Evolutionary conservation across 2,888 invertebrate species (phyloP).

Genomic region (Agonopterix subpropinquella): DNA sequence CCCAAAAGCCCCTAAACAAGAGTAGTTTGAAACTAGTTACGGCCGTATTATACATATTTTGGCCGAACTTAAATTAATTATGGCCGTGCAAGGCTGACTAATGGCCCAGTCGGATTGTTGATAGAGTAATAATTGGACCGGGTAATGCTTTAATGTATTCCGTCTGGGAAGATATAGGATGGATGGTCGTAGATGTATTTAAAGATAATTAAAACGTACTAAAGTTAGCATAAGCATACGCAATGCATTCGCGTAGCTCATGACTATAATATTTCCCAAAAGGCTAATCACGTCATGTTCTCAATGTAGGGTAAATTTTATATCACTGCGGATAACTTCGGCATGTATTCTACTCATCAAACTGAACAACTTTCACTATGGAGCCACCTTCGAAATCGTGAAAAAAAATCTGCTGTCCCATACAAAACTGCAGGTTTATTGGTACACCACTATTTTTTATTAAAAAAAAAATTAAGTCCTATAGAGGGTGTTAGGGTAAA

Average conservation of each 20-base stretch:
- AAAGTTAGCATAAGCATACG: not conserved
- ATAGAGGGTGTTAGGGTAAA: too few species aligned
- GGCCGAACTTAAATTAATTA: conserved; percentile 7
- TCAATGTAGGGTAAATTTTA: too few species aligned
- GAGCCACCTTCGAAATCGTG: too few species aligned
- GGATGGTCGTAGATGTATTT: not conserved
- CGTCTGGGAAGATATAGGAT: not conserved
- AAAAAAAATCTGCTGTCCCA: too few species aligned
- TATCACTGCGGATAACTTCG: too few species aligned
- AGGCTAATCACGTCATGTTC: too few species aligned
- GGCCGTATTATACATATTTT: conserved; percentile 5
- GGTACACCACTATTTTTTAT: too few species aligned
- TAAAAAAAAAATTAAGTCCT: too few species aligned
- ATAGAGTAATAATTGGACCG: conserved; percentile 1
- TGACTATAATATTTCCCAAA: not conserved
- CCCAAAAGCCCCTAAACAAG: not conserved
- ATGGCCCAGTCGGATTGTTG: conserved; percentile 3
- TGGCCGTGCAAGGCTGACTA: conserved; percentile 2
- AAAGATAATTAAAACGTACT: not conserved
- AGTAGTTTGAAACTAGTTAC: conserved; percentile 5
- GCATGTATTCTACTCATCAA: too few species aligned
- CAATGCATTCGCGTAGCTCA: not conserved
- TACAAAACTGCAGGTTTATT: too few species aligned
- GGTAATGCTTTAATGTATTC: not conserved
- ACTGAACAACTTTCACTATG: too few species aligned